Base-by-base conservation (phyloP, 2,113 vertebrate species). In the Caranx ignobilis region DNA sequence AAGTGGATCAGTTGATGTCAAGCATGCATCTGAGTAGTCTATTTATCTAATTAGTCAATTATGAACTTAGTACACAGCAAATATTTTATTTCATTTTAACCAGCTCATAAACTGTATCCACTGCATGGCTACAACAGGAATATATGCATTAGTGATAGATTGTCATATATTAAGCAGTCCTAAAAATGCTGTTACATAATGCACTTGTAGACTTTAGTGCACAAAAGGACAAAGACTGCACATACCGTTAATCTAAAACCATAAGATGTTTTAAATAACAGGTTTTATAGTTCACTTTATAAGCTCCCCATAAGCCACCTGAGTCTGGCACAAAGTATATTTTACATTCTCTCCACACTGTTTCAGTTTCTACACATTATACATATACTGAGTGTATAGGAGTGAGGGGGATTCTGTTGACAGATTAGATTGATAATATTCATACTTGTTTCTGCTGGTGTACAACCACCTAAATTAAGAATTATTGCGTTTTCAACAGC, bases 31-130 rank as follows among this genome's bases (percentile, higher is more conserved):
- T 43, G 45, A 43, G 31, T 4, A 18, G 26, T 45, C 31, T 47
- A 12, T 62, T 77, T 5, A 61, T 62, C 34, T 54, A 6, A 61
- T 62, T 34, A 70, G 37, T 57, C 39, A 10, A 9, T 2, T 7
- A 41, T 41, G 39, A 41, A 41, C 39, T 41, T 11, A 41, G 8
- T 9, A 41, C 39, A 7, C 39, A 41, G 8, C 39, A 41, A 41
- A 7, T 41, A 21, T 65, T 64, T 71, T 55, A 19, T 26, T 26
- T 62, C 16, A 56, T 57, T 65, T 26, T 62, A 48, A 54, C 15
- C 39, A 39, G 64, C 11, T 55, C 12, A 45, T 47, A 7, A 37
- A 48, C 39, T 56, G 39, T 47, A 69, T n/a, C n/a, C 39, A 50
- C 15, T 13, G 15, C 19, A 60, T 11, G 54, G 18, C 9, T 3